phyloP scores from a whole-genome alignment of 1,140 invertebrate genomes.

The Aphaenogaster ashmeadi region DNA sequence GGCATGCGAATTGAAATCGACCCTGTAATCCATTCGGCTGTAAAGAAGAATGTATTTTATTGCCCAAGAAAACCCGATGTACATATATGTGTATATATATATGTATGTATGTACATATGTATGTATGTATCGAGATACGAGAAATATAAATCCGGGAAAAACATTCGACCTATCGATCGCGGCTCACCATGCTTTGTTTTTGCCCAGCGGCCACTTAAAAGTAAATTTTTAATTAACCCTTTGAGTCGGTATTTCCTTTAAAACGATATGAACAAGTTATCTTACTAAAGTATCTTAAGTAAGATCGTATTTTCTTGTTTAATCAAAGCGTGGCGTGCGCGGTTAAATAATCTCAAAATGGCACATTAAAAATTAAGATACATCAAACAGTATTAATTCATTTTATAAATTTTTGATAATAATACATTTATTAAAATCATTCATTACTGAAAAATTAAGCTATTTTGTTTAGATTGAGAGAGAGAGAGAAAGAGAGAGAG shows the following conservation, averaged over 20 bases:
- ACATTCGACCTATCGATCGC: neutral
- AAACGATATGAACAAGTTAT: neutral
- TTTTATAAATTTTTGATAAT: neutral
- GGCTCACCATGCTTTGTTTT: neutral
- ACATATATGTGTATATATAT: too few species aligned
- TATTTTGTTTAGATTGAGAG: neutral
- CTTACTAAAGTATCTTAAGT: neutral
- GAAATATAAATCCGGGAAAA: slow-evolving; percentile 17
- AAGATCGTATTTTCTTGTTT: neutral
- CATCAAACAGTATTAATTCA: neutral
- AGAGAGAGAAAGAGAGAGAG: too few species aligned
- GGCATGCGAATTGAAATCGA: slow-evolving; percentile 47
- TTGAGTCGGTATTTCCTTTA: neutral
- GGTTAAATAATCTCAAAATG: neutral
- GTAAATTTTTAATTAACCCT: slow-evolving; percentile 19
- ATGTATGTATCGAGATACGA: neutral
- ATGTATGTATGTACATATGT: too few species aligned
- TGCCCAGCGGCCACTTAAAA: neutral
- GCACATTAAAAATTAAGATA: neutral
- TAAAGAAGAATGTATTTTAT: slow-evolving; percentile 66
- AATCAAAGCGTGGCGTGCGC: neutral
- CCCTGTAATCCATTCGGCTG: slow-evolving; percentile 57
- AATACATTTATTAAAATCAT: neutral
- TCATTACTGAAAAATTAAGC: neutral
- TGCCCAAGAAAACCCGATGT: neutral